phyloP scores from a whole-genome alignment of 2,113 vertebrate genomes.

The Sorex araneus region DNA sequence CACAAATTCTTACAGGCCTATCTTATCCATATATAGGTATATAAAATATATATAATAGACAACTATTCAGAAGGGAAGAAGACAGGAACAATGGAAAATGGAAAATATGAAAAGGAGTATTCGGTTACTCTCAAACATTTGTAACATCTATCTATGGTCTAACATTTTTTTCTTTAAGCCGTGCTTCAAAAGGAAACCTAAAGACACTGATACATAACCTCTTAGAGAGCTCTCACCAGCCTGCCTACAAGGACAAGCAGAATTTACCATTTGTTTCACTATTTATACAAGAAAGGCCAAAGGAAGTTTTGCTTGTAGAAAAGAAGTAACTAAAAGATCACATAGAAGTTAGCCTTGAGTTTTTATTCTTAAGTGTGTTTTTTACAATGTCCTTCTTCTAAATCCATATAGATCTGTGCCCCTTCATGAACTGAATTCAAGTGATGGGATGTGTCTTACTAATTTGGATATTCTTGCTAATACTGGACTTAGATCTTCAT shows the following conservation, averaged over 20 bases:
- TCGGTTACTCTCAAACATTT: constrained; percentile 63
- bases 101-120: constrained; percentile 63
- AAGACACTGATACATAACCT: constrained; percentile 65
- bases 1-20: constrained; percentile 68
- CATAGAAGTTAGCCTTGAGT: constrained; percentile 71
- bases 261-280: constrained; percentile 73
- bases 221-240: constrained; percentile 66
- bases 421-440: background rate
- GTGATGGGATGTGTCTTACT: background rate
- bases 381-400: background rate
- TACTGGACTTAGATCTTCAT: background rate
- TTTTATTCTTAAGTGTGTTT: constrained; percentile 63
- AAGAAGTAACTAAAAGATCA: constrained; percentile 73
- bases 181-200: constrained; percentile 69
- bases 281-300: constrained; percentile 69
- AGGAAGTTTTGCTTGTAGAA: constrained; percentile 61
- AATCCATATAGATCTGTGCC: background rate
- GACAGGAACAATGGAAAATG: constrained; percentile 63
- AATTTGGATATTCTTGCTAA: background rate
- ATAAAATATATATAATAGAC: constrained; percentile 79
- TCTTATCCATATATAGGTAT: constrained; percentile 71
- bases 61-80: constrained; percentile 64
- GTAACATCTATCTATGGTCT: constrained; percentile 50
- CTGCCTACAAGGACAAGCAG: constrained; percentile 74
- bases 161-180: constrained; percentile 67